Evolutionary conservation across 2,113 vertebrate species (phyloP), one percentile per base, ranked within the genome.

Genomic region (Myanophis thanlyinensis): DNA sequence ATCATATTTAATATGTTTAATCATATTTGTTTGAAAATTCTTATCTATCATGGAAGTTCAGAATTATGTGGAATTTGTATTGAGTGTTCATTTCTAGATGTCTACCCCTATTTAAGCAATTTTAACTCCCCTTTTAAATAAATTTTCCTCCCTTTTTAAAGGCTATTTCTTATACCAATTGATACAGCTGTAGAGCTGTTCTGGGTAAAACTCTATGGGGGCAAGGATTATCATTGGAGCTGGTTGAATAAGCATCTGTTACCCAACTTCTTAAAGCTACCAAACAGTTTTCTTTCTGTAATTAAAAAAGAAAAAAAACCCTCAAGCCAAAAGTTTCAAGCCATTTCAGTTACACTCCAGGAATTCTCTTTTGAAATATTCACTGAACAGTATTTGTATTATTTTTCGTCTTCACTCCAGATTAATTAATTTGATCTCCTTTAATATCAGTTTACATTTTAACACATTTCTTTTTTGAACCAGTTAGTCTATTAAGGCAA

Each of bases 251-350:
- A 22, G 89, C 85, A 90, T 92, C 12, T 84, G 48, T 67, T 87
- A 80, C 3, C 89, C 5, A 89, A 59, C 93, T 94, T 97, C 40
- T 88, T 95, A 90, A 94, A 90, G 54, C 9, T 40, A 46, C 10
- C 35, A 35, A 86, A 1, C 11, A 90, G 10, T 91, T 96, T 96
- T 22, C 1, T 73, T 51, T 92, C 51, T 85, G 54, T 85, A 90
- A 94, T 91, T 96, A 89, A 95, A 94, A 95, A 93, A 8, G 2
- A 95, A 93, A 47, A 95, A 93, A 13, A 40, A 96, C 92, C 35
- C 56, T 30, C 44, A 87, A 89, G 30, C 15, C 89, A 89, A 87
- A 85, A 92, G 30, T 92, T 10, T 91, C 0, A 11, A 30, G n/a
- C 54, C 85, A 48, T 22, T 4, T 89, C 59, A 84, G 46, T 93